Base-by-base conservation (phyloP, 2,888 invertebrate genomes). In the Cremastinae sp. region DNA sequence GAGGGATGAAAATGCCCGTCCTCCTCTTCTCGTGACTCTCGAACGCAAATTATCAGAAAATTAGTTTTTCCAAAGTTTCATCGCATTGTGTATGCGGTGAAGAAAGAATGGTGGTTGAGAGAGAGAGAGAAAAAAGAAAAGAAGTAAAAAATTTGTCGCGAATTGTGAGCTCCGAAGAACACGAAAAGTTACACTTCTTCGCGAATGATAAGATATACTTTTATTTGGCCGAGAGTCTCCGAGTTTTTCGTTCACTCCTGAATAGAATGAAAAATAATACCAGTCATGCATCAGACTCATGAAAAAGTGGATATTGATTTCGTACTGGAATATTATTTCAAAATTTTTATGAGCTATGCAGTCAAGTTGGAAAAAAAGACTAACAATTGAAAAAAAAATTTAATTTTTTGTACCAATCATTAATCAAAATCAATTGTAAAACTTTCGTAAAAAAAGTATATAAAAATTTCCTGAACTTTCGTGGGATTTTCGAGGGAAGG, bases 41-140 rank as follows among this genome's bases (percentile, higher is more conserved):
- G 76, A 78, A 80, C 80, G 82, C 81, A 83, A 83, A 83, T 83
- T 82, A 83, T 83, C 82, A 83, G 81, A 81, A 83, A 83, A 83
- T 83, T 83, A 83, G 82, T 83, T 82, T 82, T 66, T 74, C 74
- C 59, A 59, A 78, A 75, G 78, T 74, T 75, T 53, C 64, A 65
- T 43, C 55, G 41, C 61, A 39, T 43, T 59, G 22, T 56, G 37
- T n/a, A 4, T 16, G 22, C 10, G 16, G 45, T 43, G 20, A 12
- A 39, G 12, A 14, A 37, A 45, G 45, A 56, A 45, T 9, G n/a
- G n/a, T n/a, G n/a, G n/a, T n/a, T n/a, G 37, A 37, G 56, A 69
- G 53, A 71, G 22, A 58, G 39, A 70, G 65, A 47, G 55, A 64
- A 69, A 62, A 53, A 22, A 35, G 5, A 28, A 5, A 5, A 28